phyloP scores from a whole-genome alignment of 2,797 vertebrate species.

The Poeciliopsis presidionis region DNA sequence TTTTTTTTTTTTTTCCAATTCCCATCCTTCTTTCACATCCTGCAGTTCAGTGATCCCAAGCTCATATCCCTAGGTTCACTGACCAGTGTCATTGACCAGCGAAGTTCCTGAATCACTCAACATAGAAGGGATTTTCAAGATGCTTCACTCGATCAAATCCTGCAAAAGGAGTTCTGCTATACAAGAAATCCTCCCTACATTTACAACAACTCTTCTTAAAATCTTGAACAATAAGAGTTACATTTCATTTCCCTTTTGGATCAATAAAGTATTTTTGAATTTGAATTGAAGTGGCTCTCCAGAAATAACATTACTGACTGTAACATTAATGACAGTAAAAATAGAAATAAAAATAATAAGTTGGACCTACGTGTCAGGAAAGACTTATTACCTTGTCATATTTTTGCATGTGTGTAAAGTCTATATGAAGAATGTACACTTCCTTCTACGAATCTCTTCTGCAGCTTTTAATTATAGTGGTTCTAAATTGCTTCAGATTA shows the following conservation, averaged over 20 bases:
- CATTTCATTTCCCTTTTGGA: too few relatives aligned
- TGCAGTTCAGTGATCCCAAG: slow-evolving; percentile 3
- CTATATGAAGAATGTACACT: slow-evolving; percentile 25
- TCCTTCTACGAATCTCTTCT: slow-evolving; percentile 30
- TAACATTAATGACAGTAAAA: slow-evolving; percentile 49
- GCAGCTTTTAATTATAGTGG: slow-evolving; percentile 43
- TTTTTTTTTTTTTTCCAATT: slow-evolving; percentile 21
- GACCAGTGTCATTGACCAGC: neutral
- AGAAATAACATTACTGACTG: slow-evolving; percentile 41
- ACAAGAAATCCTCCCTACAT: too few relatives aligned
- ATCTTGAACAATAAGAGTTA: too few relatives aligned
- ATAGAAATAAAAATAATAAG: slow-evolving; percentile 11
- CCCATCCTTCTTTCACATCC: slow-evolving; percentile 24
- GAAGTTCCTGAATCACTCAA: slow-evolving; percentile 7
- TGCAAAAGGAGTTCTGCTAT: slow-evolving; percentile 6
- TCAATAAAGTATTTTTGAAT: too few relatives aligned
- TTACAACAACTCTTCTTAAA: too few relatives aligned
- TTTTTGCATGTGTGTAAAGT: slow-evolving; percentile 40
- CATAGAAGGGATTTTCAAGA: slow-evolving; percentile 11
- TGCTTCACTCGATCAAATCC: slow-evolving; percentile 18
- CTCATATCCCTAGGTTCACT: slow-evolving; percentile 14
- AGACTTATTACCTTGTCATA: slow-evolving; percentile 34
- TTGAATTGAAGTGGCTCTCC: slow-evolving; percentile 20
- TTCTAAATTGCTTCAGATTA: slow-evolving; percentile 46
- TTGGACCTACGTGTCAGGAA: slow-evolving; percentile 40